Evolutionary conservation across 2,113 vertebrate species (phyloP), one percentile per base, ranked within the genome.

Genomic region (Dermatemys mawii): DNA sequence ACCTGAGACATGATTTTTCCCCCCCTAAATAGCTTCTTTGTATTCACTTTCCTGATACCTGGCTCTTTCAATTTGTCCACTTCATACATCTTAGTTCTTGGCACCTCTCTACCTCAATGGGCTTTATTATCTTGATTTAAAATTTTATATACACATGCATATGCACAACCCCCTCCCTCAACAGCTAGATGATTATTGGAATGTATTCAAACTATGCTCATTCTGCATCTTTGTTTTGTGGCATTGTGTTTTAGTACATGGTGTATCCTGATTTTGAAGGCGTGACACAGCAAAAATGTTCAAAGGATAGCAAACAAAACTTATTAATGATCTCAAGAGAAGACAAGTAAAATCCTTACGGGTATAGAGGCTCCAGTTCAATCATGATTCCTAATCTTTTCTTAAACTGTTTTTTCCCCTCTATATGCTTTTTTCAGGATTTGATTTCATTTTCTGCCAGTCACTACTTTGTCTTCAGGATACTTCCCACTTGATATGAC

Each of bases 301-400:
- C 24, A 87, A 81, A 32, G 50, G n/a, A 84, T 78, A 63, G 44
- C 2, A 17, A 87, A 67, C 29, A 10, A 49, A 89, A 14, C 11
- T 93, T 87, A 96, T 89, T 79, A 86, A 75, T 27, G 24, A 89
- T 78, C 86, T 55, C 49, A 11, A 70, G 27, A 35, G 41, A 92
- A 88, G 11, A 85, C 46, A 93, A 83, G 88, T 21, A 73, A 92
- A 92, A 86, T 48, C 50, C 50, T 81, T 49, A 88, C 83, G 48
- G 8, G 12, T 9, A 46, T 6, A 67, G 14, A 84, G 48, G 26
- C 82, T 93, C 38, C 57, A 48, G 53, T 84, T 78, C 73, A 80
- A n/a, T 60, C 75, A 75, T 0, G 0, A 73, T 91, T 90, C 76
- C n/a, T 90, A 75, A 90, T 81, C 41, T 73, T 32, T 53, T 90